Evolutionary conservation across 1,140 invertebrate genomes (phyloP), one percentile per base, ranked within the genome.

Genomic region (Diploscapter pachys): DNA sequence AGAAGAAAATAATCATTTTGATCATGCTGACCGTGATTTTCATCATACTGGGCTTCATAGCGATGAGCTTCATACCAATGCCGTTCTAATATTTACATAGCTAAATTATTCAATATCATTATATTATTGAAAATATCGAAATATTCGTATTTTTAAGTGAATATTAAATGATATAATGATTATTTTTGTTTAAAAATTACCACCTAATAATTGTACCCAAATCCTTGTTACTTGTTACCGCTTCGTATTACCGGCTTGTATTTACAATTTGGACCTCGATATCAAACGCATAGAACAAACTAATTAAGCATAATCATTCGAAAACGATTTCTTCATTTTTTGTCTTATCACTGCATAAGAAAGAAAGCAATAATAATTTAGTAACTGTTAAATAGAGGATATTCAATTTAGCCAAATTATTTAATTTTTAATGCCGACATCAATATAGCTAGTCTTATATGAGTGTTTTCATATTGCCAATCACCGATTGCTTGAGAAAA

Each of bases 1-100:
- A 96, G 93, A 97, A 97, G 93, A 96, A 96, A 91, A 96, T 96
- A 86, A 95, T 96, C 92, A 96, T 97, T 90, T 90, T 96, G 89
- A 92, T 96, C 87, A 96, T 94, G 89, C 90, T 97, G 87, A 90
- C 93, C 83, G 91, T 96, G 87, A 90, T 96, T 87, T 92, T 91
- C 85, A 89, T 94, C 85, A 90, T 95, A 86, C 87, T 93, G 86
- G 91, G 91, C 81, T 70, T 85, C 11, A 80, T 85, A 50, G 71
- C 84, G 49, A 67, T 85, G 57, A 72, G 71, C 63, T 80, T 81
- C 65, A 64, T 84, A n/a, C 81, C 84, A 55, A 80, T 79, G 64
- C 82, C 83, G 53, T 82, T 85, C 71, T 83, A 71, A 82, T 31
- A 50, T 50, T 55, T 52, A 56, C 59, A 61, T 69, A 59, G 11